phyloP scores from a whole-genome alignment of 2,888 invertebrate genomes.

The Andrena haemorrhoa region DNA sequence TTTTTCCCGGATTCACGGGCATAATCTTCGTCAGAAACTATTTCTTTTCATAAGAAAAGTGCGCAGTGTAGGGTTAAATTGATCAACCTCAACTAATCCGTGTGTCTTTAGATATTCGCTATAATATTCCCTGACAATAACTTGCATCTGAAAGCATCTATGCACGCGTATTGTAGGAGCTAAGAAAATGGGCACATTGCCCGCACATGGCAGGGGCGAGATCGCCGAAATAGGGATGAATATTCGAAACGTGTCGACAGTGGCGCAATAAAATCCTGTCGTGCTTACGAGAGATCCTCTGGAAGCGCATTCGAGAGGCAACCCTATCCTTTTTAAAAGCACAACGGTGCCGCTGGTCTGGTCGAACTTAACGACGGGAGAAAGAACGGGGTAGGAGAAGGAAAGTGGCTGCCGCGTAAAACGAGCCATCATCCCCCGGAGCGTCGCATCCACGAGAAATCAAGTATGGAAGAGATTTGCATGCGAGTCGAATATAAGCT shows the following conservation, averaged over 20 bases:
- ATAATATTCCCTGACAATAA: no score
- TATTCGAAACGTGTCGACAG: neutral
- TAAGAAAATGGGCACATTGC: no score
- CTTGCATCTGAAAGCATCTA: no score
- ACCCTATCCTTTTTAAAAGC: constrained; percentile 27
- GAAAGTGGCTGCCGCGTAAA: constrained; percentile 68
- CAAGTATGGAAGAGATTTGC: constrained; percentile 83
- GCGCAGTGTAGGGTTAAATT: no score
- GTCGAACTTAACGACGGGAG: constrained; percentile 56
- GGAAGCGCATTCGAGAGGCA: constrained; percentile 28
- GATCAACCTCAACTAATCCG: no score
- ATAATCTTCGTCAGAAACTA: no score
- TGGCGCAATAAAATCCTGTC: neutral
- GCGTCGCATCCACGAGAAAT: constrained; percentile 79
- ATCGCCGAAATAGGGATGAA: neutral
- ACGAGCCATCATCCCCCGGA: constrained; percentile 70
- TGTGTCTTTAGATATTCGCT: no score
- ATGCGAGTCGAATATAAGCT: constrained; percentile 83
- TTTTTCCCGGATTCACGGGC: no score
- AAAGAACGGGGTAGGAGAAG: constrained; percentile 36
- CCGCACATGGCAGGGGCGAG: neutral
- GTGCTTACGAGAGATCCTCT: neutral
- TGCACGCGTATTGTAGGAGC: no score
- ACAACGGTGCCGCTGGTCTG: constrained; percentile 45
- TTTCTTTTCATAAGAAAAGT: no score